Conservation (phyloP, 2,888 invertebrate genomes). For the Orthosia gracilis region DNA sequence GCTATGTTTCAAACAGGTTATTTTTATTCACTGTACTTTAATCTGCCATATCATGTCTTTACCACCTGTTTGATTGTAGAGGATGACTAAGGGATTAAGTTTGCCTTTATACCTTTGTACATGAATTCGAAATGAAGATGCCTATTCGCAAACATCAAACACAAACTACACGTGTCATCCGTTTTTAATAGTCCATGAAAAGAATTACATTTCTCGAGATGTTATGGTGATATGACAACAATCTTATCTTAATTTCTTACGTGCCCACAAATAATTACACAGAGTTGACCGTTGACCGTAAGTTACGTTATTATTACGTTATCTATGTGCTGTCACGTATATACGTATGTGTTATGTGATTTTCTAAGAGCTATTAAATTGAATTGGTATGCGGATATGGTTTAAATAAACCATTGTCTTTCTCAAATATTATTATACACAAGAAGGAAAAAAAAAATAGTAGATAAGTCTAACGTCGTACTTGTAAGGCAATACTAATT, state of each 20-base stretch:
- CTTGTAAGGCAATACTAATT: too few species aligned
- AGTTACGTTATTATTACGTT: background rate
- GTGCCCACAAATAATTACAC: constrained; percentile 40
- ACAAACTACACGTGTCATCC: background rate
- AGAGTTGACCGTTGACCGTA: constrained; percentile 28
- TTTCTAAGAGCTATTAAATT: constrained; percentile 3
- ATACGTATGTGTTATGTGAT: constrained; percentile 25
- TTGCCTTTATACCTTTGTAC: too few species aligned
- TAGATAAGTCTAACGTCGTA: too few species aligned
- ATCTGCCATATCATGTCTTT: too few species aligned
- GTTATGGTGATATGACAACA: background rate
- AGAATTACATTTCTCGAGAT: background rate
- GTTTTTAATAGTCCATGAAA: constrained; percentile 2
- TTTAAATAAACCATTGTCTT: constrained; percentile 10
- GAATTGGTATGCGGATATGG: constrained; percentile 10
- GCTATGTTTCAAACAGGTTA: background rate
- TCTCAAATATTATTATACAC: constrained; percentile 1
- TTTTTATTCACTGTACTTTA: too few species aligned
- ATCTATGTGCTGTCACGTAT: constrained; percentile 45
- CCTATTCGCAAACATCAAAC: background rate
- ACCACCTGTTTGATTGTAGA: too few species aligned
- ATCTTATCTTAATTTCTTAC: constrained; percentile 27
- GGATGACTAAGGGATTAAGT: too few species aligned
- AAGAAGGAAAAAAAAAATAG: too few species aligned
- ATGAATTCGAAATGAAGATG: background rate